phyloP scores from a whole-genome alignment of 2,888 invertebrate genomes.

The Blastobasis lacticolella region DNA sequence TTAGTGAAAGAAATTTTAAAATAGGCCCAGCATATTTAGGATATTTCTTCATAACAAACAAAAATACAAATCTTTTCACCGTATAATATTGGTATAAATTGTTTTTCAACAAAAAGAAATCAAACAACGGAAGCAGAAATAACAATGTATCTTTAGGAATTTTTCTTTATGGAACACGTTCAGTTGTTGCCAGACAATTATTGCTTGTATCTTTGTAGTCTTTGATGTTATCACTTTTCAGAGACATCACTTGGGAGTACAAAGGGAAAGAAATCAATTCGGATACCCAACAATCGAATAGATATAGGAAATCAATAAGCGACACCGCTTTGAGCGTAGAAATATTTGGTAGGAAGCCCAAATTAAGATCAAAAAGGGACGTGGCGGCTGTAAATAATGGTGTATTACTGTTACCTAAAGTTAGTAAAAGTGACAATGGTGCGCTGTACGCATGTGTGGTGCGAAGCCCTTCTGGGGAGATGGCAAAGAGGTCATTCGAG shows the following conservation, averaged over 20 bases:
- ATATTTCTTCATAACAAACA: too few relatives aligned
- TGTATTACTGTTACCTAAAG: constrained; percentile 74
- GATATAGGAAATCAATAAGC: constrained; percentile 48
- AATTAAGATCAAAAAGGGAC: constrained; percentile 60
- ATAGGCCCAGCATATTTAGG: too few relatives aligned
- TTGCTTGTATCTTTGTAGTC: too few relatives aligned
- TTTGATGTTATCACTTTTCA: constrained; percentile 17
- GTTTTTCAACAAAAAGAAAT: too few relatives aligned
- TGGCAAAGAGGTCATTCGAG: constrained; percentile 81
- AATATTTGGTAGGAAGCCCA: constrained; percentile 64
- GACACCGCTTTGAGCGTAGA: constrained; percentile 49
- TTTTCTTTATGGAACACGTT: background rate
- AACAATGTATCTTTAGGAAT: too few relatives aligned
- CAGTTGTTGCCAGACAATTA: too few relatives aligned
- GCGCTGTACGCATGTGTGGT: constrained; percentile 87
- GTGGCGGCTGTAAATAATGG: constrained; percentile 48
- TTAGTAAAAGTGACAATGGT: constrained; percentile 79
- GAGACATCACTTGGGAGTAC: constrained; percentile 67
- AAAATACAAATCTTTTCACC: too few relatives aligned
- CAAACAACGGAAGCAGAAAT: too few relatives aligned
- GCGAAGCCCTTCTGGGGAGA: constrained; percentile 82
- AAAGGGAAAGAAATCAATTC: constrained; percentile 60
- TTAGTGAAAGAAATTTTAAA: too few relatives aligned
- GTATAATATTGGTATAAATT: too few relatives aligned
- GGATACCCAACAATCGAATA: constrained; percentile 39